Evolutionary conservation across 2,888 invertebrate genomes (phyloP).

Genomic region (Eilema griseolum): DNA sequence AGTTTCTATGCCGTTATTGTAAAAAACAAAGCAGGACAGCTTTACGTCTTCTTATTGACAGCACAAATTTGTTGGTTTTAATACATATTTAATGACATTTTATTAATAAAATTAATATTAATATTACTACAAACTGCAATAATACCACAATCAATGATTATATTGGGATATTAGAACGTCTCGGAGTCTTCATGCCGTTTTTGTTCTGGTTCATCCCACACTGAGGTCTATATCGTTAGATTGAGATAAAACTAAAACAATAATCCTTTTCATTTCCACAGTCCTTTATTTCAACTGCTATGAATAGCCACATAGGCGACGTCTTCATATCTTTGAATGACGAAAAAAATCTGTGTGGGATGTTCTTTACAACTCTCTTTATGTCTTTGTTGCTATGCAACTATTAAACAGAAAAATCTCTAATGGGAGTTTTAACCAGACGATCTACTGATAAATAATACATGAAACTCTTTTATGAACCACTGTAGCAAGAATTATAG

Average conservation of each 20-base stretch:
- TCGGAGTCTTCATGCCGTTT: conserved; percentile 54
- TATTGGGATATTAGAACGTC: too few species aligned
- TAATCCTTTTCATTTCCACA: conserved; percentile 83
- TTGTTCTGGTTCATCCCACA: conserved; percentile 61
- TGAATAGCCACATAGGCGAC: conserved; percentile 68
- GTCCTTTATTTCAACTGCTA: conserved; percentile 78
- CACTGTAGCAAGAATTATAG: not conserved
- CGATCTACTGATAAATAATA: not conserved
- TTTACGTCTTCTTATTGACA: too few species aligned
- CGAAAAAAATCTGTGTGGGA: conserved; percentile 73
- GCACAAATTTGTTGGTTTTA: too few species aligned
- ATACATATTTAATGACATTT: too few species aligned
- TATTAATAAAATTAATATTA: too few species aligned
- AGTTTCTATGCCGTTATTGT: too few species aligned
- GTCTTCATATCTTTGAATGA: conserved; percentile 70
- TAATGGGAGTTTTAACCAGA: conserved; percentile 57
- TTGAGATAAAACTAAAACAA: conserved; percentile 86
- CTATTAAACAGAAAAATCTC: conserved; percentile 61
- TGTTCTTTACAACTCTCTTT: conserved; percentile 63
- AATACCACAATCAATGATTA: too few species aligned
- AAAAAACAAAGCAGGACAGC: too few species aligned
- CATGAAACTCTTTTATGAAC: not conserved
- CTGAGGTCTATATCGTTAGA: conserved; percentile 79
- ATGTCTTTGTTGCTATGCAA: conserved; percentile 63
- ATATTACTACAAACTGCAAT: too few species aligned